Base-by-base conservation (phyloP, 1,140 invertebrate genomes). In the Dendroctonus ponderosae region DNA sequence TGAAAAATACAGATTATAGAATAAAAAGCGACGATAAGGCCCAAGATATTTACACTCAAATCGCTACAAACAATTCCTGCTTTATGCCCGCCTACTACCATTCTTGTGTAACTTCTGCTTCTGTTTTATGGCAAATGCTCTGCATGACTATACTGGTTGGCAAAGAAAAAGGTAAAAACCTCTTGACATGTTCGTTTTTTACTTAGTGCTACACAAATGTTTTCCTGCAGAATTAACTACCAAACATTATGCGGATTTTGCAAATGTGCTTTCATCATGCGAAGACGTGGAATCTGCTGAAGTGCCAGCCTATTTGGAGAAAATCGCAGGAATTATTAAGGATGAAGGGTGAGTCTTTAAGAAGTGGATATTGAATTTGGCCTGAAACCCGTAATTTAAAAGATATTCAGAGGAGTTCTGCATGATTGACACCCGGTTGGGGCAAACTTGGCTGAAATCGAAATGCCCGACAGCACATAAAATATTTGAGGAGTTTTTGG, bases 201-300 rank as follows among this genome's bases (percentile, higher is more conserved):
- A 12, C 15, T 52, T 11, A 12, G 50, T 26, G 11, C 9, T 56
- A 7, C 0, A 39, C 38, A 38, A 52, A 52, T n/a, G 4, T 46
- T 54, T 40, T 3, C 56, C 48, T 67, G 26, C 26, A 87, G 85
- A 86, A 12, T 83, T 87, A 54, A 82, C 79, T 11, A 70, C 75
- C 0, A 84, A 87, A 9, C 82, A 86, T 66, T 86, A 84, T 67
- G 78, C 81, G 14, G 89, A 91, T 75, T 82, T 84, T 46, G 83
- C 85, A 0, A 65, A 81, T 39, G 71, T 92, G 5, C 76, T 92
- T n/a, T 84, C 85, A 7, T 85, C 87, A 0, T 87, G 86, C 58
- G 77, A 76, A 3, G 82, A 87, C 48, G 85, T 91, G 1, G 79
- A 89, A 61, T 91, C 90, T 37, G 88, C 87, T 0, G 86, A 90